Evolutionary conservation across 23 tunicate genomes (phyloP).

Genomic region (Halocynthia aurantium): DNA sequence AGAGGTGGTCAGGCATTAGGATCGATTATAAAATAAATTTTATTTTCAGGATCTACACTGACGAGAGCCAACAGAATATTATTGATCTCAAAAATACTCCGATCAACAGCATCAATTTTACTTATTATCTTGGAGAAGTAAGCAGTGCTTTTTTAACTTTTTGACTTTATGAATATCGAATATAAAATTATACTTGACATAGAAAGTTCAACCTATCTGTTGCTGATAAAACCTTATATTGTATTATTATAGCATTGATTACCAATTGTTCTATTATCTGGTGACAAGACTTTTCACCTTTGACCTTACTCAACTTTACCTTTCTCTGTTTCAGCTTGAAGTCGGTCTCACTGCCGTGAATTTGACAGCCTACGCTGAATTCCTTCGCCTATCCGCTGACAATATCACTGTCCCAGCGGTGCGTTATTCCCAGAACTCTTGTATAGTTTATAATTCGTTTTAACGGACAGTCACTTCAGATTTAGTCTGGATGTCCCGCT

Average conservation of each 20-base stretch:
- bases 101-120: constrained; percentile 42
- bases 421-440: neutral
- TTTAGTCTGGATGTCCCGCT: no score
- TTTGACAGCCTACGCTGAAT: constrained; percentile 47
- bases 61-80: constrained; percentile 30
- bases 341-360: constrained; percentile 36
- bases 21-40: no score
- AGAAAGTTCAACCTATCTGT: neutral
- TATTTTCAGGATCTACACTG: constrained; percentile 41
- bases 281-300: no score
- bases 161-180: constrained; percentile 5
- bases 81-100: constrained; percentile 31
- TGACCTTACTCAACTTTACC: no score
- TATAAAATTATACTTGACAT: neutral
- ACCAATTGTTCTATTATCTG: no score
- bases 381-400: constrained; percentile 42
- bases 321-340: constrained; percentile 8
- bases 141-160: neutral
- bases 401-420: constrained; percentile 22
- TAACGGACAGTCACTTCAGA: no score
- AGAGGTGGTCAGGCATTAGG: no score
- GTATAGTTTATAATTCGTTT: no score
- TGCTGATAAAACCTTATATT: neutral
- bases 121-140: constrained; percentile 41
- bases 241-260: no score